These are phyloP conservation scores for Puma concolor DNA, from an alignment of 2,113 vertebrate species.

Conservation along the genomic window DNA sequence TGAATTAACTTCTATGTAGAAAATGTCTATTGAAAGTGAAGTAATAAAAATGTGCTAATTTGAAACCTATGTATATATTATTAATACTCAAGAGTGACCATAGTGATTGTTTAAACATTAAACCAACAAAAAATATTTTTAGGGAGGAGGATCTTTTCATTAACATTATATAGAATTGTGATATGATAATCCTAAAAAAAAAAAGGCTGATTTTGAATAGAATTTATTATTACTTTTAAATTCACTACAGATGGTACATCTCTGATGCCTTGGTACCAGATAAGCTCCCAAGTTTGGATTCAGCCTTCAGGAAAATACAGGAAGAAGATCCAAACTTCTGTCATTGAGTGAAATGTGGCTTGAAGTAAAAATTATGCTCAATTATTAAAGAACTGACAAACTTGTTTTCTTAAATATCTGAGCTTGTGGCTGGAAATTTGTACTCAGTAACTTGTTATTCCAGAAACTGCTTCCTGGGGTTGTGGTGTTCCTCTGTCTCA, in stretches of 20 bases:
- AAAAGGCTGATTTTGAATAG: neutral
- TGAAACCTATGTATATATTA: neutral
- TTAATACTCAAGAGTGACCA: neutral
- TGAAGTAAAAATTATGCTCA: neutral
- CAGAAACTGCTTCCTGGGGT: neutral
- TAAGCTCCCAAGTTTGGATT: neutral
- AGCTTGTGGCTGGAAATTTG: neutral
- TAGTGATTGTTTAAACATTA: neutral
- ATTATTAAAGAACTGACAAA: neutral
- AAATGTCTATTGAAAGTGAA: slow-evolving; percentile 2
- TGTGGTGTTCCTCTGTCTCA: neutral
- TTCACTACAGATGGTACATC: neutral
- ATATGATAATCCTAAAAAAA: neutral
- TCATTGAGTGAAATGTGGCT: neutral
- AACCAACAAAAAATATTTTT: neutral
- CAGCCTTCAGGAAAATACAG: neutral
- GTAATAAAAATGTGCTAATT: neutral
- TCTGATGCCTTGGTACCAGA: neutral
- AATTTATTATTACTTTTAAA: slow-evolving; percentile 7
- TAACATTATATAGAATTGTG: too few relatives aligned
- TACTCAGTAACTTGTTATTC: neutral
- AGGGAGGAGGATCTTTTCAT: neutral
- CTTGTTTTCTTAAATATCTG: neutral
- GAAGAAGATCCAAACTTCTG: neutral
- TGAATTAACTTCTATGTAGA: slow-evolving; percentile 25